Conservation (phyloP, 2,888 invertebrate genomes). For the Ochropleura leucogaster region DNA sequence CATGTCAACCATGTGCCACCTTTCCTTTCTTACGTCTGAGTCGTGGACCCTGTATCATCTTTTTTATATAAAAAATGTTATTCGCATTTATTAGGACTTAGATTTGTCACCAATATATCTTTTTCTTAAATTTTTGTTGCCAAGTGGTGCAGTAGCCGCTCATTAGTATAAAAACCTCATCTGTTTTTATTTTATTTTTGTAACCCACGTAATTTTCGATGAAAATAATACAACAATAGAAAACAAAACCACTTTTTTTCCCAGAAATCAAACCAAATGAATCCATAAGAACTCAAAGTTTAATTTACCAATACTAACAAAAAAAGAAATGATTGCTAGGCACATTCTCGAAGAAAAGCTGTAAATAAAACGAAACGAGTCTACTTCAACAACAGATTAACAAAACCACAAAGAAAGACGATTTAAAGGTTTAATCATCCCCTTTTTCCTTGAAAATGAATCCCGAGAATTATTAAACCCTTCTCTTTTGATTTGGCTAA, state of each 20-base stretch:
- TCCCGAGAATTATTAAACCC: constrained; percentile 54
- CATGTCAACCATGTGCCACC: too few species aligned
- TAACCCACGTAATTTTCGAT: background rate
- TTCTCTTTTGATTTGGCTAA: constrained; percentile 59
- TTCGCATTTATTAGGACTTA: too few species aligned
- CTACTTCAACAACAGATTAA: constrained; percentile 49
- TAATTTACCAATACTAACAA: background rate
- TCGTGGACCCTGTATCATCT: too few species aligned
- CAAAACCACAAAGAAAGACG: constrained; percentile 50
- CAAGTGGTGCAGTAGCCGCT: too few species aligned
- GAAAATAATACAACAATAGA: too few species aligned
- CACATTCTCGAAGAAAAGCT: constrained; percentile 22
- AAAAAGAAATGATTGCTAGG: constrained; percentile 3
- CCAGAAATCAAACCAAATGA: background rate
- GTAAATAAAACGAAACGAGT: constrained; percentile 37
- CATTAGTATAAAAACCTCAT: too few species aligned
- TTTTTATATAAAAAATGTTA: too few species aligned
- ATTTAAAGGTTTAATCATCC: constrained; percentile 52
- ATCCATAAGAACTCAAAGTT: background rate
- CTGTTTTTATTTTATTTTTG: background rate
- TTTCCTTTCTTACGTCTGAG: too few species aligned
- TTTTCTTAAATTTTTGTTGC: too few species aligned
- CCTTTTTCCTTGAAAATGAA: constrained; percentile 49
- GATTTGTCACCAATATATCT: too few species aligned
- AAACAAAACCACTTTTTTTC: background rate